A percentile compares a stretch with the other conserved stretches of the same genome.
These are phyloP conservation scores for Pygathrix nemaeus DNA, from an alignment of 2,113 vertebrate species.

Conservation along the genomic window DNA sequence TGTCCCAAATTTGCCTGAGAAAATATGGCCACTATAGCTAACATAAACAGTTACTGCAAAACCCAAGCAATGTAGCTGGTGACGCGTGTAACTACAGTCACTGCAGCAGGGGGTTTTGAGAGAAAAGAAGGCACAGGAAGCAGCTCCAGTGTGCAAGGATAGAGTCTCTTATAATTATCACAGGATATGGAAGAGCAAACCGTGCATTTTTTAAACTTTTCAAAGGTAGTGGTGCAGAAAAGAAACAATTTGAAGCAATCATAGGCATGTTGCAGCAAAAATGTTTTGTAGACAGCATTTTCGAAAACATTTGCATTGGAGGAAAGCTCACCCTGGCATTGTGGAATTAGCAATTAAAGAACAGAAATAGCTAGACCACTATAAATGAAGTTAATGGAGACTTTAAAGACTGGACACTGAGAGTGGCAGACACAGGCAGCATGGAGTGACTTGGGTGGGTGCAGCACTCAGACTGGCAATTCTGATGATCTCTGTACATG, in stretches of 20 bases:
- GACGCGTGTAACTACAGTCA: too few species aligned
- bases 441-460: fast-evolving
- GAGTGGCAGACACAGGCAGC: neutral
- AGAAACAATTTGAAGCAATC: neutral
- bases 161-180: too few species aligned
- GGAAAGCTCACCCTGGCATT: neutral
- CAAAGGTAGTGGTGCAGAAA: neutral
- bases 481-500: fast-evolving
- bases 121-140: neutral
- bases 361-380: neutral
- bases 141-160: neutral
- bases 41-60: neutral
- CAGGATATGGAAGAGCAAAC: neutral
- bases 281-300: neutral
- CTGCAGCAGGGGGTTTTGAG: too few species aligned
- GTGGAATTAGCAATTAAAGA: neutral
- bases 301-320: neutral
- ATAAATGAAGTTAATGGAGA: neutral
- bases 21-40: conserved; percentile 15
- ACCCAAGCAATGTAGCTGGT: neutral
- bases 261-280: neutral
- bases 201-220: neutral
- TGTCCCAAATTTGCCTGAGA: conserved; percentile 51
- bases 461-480: neutral
- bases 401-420: neutral